These are phyloP conservation scores for Regulus satrapa DNA, from an alignment of 2,113 vertebrate species.

Conservation along the genomic window DNA sequence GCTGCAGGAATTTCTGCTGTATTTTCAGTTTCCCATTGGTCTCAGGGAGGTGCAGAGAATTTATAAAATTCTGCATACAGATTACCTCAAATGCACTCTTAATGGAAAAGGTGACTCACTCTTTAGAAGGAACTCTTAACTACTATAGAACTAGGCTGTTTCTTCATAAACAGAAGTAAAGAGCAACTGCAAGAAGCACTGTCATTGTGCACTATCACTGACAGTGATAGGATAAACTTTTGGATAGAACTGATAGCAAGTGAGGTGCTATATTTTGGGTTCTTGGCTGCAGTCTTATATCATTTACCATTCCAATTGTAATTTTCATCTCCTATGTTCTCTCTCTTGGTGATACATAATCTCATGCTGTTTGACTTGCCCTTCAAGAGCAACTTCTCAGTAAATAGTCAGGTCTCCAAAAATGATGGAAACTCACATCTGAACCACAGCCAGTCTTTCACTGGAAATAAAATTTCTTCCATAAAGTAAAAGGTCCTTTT, in stretches of 20 bases:
- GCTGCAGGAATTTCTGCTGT: background rate
- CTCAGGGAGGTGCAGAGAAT: background rate
- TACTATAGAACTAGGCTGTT: background rate
- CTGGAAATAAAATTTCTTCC: background rate
- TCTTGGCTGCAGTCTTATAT: background rate
- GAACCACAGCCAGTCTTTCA: background rate
- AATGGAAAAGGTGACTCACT: background rate
- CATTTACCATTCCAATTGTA: background rate
- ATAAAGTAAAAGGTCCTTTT: background rate
- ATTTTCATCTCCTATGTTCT: background rate
- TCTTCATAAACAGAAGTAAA: background rate
- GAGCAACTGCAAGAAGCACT: rapidly evolving
- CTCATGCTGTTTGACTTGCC: background rate
- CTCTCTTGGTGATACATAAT: background rate
- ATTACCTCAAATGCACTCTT: background rate
- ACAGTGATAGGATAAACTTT: background rate
- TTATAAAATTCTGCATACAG: background rate
- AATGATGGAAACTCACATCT: background rate
- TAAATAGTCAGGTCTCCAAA: background rate
- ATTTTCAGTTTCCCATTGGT: background rate
- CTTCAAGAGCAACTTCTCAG: background rate
- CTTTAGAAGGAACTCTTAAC: background rate
- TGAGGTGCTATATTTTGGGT: background rate
- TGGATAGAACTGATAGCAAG: background rate
- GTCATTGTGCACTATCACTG: background rate